Evolutionary conservation across 1,140 invertebrate species (phyloP).

Genomic region (Drosophila sturtevanti): DNA sequence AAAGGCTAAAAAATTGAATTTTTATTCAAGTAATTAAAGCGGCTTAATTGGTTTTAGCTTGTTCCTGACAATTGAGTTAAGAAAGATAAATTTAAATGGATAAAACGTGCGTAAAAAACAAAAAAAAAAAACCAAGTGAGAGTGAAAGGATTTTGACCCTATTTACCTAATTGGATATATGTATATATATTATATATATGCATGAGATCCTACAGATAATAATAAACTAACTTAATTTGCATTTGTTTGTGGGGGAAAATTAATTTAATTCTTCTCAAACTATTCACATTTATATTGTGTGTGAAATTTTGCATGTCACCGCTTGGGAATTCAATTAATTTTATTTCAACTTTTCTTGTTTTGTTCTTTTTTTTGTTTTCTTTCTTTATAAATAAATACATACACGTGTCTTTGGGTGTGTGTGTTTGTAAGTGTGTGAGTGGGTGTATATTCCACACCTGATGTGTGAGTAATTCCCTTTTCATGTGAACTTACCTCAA

Average conservation of each 20-base stretch:
- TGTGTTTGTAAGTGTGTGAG: too few species aligned
- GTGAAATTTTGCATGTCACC: conserved; percentile 3
- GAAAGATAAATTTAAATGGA: background rate
- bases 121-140: too few species aligned
- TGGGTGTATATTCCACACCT: background rate
- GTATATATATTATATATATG: too few species aligned
- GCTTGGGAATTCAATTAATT: conserved; percentile 1
- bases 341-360: background rate
- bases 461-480: background rate
- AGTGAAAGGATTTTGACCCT: too few species aligned
- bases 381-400: background rate
- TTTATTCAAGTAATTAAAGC: background rate
- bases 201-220: too few species aligned
- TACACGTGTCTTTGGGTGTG: too few species aligned
- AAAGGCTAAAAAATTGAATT: background rate
- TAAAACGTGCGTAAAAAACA: too few species aligned
- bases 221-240: too few species aligned
- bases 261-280: background rate
- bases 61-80: background rate
- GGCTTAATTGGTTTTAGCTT: background rate
- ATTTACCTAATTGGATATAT: too few species aligned
- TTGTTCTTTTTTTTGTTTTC: background rate
- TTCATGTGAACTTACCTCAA: background rate
- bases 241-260: too few species aligned
- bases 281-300: background rate